Evolutionary conservation across 2,888 invertebrate species (phyloP).

Genomic region (Julus scandinavius): DNA sequence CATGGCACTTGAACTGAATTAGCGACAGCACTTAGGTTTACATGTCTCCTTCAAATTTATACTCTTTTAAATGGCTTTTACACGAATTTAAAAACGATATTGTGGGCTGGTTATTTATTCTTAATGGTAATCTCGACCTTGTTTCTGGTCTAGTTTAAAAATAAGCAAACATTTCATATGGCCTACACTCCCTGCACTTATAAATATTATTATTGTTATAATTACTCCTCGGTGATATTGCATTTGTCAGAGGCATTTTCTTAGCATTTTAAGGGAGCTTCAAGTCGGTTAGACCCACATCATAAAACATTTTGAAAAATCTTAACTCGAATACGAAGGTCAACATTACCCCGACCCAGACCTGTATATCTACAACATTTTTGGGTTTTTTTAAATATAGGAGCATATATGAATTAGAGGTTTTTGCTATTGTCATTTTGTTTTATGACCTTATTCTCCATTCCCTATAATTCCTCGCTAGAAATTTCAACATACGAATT

Average conservation of each 20-base stretch:
- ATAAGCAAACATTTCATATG: background rate
- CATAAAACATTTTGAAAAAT: slow-evolving; percentile 22
- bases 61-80: slow-evolving; percentile 15
- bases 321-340: slow-evolving; percentile 27
- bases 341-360: background rate
- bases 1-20: background rate
- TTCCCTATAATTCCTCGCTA: slow-evolving; percentile 22
- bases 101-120: slow-evolving; percentile 11
- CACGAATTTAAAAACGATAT: slow-evolving; percentile 20
- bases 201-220: background rate
- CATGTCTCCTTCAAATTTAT: background rate
- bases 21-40: background rate
- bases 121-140: slow-evolving; percentile 17
- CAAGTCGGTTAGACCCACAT: background rate
- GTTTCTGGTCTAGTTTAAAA: slow-evolving; percentile 21
- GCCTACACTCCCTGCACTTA: background rate
- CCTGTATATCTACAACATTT: background rate
- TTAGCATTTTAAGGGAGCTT: background rate
- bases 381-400: background rate
- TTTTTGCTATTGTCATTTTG: slow-evolving; percentile 23
- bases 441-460: background rate
- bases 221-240: background rate
- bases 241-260: background rate
- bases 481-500: slow-evolving; percentile 34
- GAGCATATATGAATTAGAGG: background rate